A percentile compares a stretch with the other conserved stretches of the same genome.
Evolutionary conservation across 2,113 vertebrate species (phyloP).

Genomic region (Sitta europaea): DNA sequence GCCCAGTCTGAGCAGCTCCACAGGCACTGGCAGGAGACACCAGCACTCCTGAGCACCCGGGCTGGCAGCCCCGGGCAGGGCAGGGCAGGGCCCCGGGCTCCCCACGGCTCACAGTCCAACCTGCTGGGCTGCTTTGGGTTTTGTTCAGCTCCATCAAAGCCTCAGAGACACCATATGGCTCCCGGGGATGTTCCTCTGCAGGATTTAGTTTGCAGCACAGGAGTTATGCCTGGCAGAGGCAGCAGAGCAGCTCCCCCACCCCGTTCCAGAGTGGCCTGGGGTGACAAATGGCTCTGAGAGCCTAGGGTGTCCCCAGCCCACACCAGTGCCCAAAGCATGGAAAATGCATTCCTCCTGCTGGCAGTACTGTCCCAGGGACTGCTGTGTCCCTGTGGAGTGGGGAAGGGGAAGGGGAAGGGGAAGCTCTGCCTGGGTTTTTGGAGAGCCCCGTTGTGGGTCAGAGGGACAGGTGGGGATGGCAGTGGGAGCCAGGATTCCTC

Average conservation of each 20-base stretch:
- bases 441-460: not conserved
- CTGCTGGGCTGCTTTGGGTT: not conserved
- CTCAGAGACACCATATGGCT: not conserved
- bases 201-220: not conserved
- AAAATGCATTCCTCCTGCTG: not conserved
- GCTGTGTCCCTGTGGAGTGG: fast-evolving
- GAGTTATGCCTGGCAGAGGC: not conserved
- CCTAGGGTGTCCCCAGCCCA: not conserved
- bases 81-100: not conserved
- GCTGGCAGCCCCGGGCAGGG: not conserved
- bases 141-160: not conserved
- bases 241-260: not conserved
- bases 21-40: not conserved
- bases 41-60: fast-evolving
- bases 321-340: fast-evolving
- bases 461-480: not conserved
- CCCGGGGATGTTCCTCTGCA: not conserved
- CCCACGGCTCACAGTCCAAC: fast-evolving
- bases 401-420: not conserved
- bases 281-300: not conserved
- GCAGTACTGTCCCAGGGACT: not conserved
- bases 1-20: not conserved
- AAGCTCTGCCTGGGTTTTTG: not conserved
- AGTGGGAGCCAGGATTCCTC: not conserved
- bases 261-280: not conserved